Percentiles rank a stretch among this genome's conserved stretches.
Evolutionary conservation across 2,888 invertebrate genomes (phyloP).

Genomic region (Petrolisthes manimaculis): DNA sequence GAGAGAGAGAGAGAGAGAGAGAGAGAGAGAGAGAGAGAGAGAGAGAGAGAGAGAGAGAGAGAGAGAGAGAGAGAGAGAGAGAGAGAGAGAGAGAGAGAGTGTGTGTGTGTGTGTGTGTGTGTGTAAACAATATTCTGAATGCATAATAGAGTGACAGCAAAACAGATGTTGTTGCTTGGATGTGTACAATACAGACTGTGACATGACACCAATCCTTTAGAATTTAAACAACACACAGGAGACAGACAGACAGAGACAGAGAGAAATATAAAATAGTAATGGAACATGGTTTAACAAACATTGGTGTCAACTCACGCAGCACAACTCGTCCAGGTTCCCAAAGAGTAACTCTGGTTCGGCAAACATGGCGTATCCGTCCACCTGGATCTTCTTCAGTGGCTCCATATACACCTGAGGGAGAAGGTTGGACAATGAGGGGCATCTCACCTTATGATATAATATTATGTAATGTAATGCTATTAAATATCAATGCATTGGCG

Average conservation of each 20-base stretch:
- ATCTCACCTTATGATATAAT: background rate
- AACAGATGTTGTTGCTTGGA: too few species aligned
- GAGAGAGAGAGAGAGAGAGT: slow-evolving; percentile 7
- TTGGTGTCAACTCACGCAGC: slow-evolving; percentile 72
- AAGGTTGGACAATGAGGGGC: slow-evolving; percentile 2
- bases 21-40: slow-evolving; percentile 12
- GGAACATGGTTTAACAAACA: background rate
- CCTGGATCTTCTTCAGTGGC: slow-evolving; percentile 77
- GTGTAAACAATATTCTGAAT: too few species aligned
- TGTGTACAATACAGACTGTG: too few species aligned
- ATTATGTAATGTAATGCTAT: background rate
- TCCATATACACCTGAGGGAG: slow-evolving; percentile 75
- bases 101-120: background rate
- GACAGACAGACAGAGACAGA: background rate
- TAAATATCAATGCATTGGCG: background rate
- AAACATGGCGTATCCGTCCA: slow-evolving; percentile 77
- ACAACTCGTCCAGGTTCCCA: slow-evolving; percentile 76
- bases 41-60: background rate
- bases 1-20: slow-evolving; percentile 26
- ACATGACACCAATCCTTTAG: too few species aligned
- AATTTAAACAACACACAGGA: background rate
- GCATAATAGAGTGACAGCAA: too few species aligned
- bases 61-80: slow-evolving; percentile 1
- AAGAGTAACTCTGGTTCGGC: slow-evolving; percentile 77
- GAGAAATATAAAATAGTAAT: background rate